Evolutionary conservation across 2,113 vertebrate genomes (phyloP).

Genomic region (Poecile atricapillus): DNA sequence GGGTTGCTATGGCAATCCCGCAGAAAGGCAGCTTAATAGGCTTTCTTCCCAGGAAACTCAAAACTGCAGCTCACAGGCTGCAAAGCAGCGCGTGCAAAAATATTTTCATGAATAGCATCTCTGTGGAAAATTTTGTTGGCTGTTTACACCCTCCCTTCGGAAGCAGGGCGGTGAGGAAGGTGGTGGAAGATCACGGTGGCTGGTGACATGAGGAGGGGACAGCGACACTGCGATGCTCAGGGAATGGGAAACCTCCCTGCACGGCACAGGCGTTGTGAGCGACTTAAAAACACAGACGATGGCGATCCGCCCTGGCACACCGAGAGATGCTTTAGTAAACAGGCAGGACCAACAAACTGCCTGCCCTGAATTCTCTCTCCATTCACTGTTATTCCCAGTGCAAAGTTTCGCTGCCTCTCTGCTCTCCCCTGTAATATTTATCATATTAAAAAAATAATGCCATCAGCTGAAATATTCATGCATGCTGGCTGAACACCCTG

Average conservation of each 20-base stretch:
- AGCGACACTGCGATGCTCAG: background rate
- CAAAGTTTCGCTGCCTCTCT: background rate
- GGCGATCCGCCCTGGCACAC: background rate
- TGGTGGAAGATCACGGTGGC: background rate
- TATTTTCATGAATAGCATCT: conserved; percentile 49
- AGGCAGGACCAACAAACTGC: background rate
- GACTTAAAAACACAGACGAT: background rate
- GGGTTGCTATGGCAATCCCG: conserved; percentile 71
- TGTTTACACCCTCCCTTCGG: background rate
- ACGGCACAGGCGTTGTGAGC: background rate
- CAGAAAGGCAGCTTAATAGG: conserved; percentile 67
- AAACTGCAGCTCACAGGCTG: conserved; percentile 21
- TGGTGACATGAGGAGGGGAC: background rate
- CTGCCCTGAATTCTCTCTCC: background rate
- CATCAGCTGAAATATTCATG: background rate
- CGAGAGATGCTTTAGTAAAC: background rate
- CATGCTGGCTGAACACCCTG: background rate
- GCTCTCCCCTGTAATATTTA: background rate
- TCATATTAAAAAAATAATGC: background rate
- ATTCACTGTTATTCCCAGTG: background rate
- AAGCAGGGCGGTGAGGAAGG: background rate
- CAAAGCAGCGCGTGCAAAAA: conserved; percentile 11
- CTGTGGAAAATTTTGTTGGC: conserved; percentile 26
- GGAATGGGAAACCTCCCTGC: background rate
- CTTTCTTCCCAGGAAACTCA: conserved; percentile 73